Conservation (phyloP, 2,888 invertebrate species). For the Stramonita haemastoma region DNA sequence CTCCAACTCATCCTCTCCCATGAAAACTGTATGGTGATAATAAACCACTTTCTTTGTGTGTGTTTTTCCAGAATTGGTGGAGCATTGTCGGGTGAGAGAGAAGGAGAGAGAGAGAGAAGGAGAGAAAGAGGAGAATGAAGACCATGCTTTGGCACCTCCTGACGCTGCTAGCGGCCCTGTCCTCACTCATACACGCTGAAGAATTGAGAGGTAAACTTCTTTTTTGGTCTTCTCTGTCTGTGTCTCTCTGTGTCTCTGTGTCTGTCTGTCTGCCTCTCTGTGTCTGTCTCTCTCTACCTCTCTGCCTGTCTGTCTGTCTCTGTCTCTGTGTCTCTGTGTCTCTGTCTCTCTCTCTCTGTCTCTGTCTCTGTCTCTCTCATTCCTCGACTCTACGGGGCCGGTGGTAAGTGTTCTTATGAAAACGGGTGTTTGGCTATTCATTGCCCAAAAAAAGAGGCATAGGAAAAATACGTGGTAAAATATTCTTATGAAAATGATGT, state of each 20-base stretch:
- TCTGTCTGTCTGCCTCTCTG: not conserved
- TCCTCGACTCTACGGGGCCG: no score
- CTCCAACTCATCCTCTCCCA: not conserved
- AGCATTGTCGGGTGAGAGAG: not conserved
- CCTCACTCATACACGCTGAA: not conserved
- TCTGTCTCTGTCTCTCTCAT: not conserved
- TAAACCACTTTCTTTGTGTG: no score
- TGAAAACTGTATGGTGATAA: no score
- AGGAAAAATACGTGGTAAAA: no score
- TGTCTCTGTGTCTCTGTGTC: not conserved
- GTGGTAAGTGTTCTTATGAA: no score
- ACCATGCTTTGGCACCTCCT: no score
- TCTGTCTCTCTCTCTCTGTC: not conserved
- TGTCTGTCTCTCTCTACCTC: not conserved
- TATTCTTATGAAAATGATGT: no score
- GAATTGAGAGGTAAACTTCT: not conserved
- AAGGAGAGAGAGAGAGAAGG: no score
- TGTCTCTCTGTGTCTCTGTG: not conserved
- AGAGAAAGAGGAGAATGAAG: no score
- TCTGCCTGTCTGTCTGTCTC: slow-evolving; percentile 1
- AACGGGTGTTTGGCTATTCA: no score
- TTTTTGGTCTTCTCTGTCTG: not conserved
- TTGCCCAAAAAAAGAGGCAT: no score
- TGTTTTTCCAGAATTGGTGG: not conserved
- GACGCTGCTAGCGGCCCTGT: not conserved